phyloP scores from a whole-genome alignment of 1,140 invertebrate species.

The Aradophagus sp. region DNA sequence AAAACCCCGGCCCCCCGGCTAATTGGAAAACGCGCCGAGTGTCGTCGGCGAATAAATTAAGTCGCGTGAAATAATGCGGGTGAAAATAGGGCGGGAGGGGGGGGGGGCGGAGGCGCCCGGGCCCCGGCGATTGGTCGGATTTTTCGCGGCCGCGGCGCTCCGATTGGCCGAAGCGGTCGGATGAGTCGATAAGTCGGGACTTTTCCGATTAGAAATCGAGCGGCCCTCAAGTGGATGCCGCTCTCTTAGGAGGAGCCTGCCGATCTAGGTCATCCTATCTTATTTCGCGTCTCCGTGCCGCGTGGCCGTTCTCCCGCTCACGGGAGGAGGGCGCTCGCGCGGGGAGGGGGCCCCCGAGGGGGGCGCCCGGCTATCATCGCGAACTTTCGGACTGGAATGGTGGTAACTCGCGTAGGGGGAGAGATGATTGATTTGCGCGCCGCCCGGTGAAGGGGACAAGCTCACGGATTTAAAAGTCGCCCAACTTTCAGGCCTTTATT shows the following conservation, averaged over 20 bases:
- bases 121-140: slow-evolving; percentile 19
- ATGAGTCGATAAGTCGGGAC: slow-evolving; percentile 62
- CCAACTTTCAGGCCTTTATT: too few relatives aligned
- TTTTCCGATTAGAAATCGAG: slow-evolving; percentile 74
- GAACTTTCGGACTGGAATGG: slow-evolving; percentile 40
- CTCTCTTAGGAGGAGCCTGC: slow-evolving; percentile 74
- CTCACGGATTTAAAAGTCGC: too few relatives aligned
- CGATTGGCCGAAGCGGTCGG: slow-evolving; percentile 60
- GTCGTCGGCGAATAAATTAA: slow-evolving; percentile 17
- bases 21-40: slow-evolving; percentile 17
- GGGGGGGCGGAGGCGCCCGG: not conserved
- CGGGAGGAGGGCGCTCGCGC: slow-evolving; percentile 54
- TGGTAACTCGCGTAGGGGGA: slow-evolving; percentile 13
- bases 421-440: slow-evolving; percentile 34
- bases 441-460: too few relatives aligned
- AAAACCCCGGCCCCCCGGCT: slow-evolving; percentile 2
- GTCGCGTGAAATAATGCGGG: slow-evolving; percentile 5
- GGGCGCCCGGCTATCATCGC: slow-evolving; percentile 27
- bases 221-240: slow-evolving; percentile 65
- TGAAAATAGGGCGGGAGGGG: slow-evolving; percentile 24
- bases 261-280: slow-evolving; percentile 74
- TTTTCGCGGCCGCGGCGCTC: slow-evolving; percentile 32
- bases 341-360: slow-evolving; percentile 52
- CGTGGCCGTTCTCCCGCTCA: slow-evolving; percentile 59
- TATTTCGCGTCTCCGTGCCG: slow-evolving; percentile 62